Percentiles rank a stretch among this genome's conserved stretches.
Evolutionary conservation across 1,140 invertebrate species (phyloP).

Genomic region (Stratiolaelaps scimitus): DNA sequence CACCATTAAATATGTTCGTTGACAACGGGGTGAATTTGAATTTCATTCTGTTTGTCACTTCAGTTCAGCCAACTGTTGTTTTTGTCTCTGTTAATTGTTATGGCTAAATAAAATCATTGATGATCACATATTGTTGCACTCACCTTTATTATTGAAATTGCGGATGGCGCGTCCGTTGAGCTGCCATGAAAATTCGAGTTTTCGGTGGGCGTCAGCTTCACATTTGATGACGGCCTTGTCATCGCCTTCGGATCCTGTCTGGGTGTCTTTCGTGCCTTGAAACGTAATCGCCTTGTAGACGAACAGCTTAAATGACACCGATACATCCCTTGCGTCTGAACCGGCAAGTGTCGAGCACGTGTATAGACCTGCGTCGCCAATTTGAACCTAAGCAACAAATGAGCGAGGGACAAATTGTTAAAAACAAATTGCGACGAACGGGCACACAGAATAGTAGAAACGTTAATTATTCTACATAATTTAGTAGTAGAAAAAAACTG

Average conservation of each 20-base stretch:
- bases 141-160: conserved; percentile 2
- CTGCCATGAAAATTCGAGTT: conserved; percentile 25
- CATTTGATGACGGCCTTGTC: conserved; percentile 20
- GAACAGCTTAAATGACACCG: conserved; percentile 20
- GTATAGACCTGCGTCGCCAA: conserved; percentile 21
- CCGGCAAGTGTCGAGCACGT: conserved; percentile 12
- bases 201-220: background rate
- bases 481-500: too few relatives aligned
- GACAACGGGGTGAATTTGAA: too few relatives aligned
- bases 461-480: too few relatives aligned
- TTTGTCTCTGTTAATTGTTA: too few relatives aligned
- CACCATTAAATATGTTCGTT: too few relatives aligned
- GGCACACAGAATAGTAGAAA: too few relatives aligned
- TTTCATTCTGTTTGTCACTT: too few relatives aligned
- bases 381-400: background rate
- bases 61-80: too few relatives aligned
- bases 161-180: conserved; percentile 17
- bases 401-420: too few relatives aligned
- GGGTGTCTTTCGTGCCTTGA: conserved; percentile 15
- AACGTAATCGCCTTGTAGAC: conserved; percentile 27
- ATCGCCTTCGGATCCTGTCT: conserved; percentile 7
- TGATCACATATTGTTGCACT: too few relatives aligned
- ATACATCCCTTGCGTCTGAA: background rate
- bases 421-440: too few relatives aligned
- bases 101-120: too few relatives aligned